Percentiles rank a stretch among this genome's conserved stretches.
These are phyloP conservation scores for Polypterus senegalus DNA, from an alignment of 2,113 vertebrate species.

Conservation along the genomic window DNA sequence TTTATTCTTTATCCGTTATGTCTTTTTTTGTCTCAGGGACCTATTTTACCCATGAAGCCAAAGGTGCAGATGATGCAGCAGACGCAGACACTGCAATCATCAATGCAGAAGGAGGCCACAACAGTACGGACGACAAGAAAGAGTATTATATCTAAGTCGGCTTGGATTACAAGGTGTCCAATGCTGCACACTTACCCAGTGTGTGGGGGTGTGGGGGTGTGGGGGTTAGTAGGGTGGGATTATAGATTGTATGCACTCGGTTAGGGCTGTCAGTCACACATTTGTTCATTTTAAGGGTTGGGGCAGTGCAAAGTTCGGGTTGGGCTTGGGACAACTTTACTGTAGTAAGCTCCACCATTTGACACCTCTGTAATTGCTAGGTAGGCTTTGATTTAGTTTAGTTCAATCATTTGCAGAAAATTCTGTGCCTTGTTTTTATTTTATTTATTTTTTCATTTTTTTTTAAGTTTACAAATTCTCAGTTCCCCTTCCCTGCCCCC, in stretches of 20 bases:
- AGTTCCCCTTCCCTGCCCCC: conserved; percentile 33
- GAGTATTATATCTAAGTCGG: conserved; percentile 95
- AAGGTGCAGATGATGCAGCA: conserved; percentile 93
- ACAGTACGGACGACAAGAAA: conserved; percentile 96
- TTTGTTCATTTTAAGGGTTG: conserved; percentile 10
- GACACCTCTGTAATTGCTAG: conserved; percentile 67
- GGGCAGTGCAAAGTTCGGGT: conserved; percentile 58
- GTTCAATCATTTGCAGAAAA: conserved; percentile 86
- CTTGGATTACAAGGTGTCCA: conserved; percentile 60
- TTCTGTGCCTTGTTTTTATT: conserved; percentile 96
- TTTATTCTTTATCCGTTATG: neutral
- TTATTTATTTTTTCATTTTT: conserved; percentile 42
- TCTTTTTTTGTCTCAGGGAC: conserved; percentile 63
- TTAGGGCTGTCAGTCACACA: too few relatives aligned
- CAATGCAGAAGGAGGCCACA: conserved; percentile 95
- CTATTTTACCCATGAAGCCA: conserved; percentile 98
- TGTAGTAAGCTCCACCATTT: conserved; percentile 77
- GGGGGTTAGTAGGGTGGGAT: conserved; percentile 13
- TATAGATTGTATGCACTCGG: too few relatives aligned
- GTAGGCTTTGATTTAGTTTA: conserved; percentile 75
- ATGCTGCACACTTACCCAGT: conserved; percentile 35
- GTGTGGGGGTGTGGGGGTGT: conserved; percentile 14
- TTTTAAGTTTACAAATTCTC: conserved; percentile 24
- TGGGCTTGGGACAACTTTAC: conserved; percentile 54
- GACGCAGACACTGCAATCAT: conserved; percentile 98